phyloP scores from a whole-genome alignment of 1,140 invertebrate species.

The Drosophila nebulosa region DNA sequence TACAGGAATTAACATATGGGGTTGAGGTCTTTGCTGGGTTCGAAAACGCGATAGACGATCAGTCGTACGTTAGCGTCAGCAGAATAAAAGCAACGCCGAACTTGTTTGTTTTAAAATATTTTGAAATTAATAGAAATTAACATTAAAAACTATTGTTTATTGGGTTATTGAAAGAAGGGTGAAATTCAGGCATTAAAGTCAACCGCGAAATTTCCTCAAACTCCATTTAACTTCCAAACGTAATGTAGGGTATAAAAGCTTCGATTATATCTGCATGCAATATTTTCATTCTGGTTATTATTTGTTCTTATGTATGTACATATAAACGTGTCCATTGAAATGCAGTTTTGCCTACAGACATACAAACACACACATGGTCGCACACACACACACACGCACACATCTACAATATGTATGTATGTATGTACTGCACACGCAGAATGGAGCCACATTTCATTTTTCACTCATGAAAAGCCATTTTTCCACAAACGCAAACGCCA shows the following conservation, averaged over 20 bases:
- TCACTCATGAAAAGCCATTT: conserved; percentile 58
- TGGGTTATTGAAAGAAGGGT: too few relatives aligned
- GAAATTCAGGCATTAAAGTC: too few relatives aligned
- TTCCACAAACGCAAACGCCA: conserved; percentile 48
- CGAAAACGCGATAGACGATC: too few relatives aligned
- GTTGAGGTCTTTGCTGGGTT: too few relatives aligned
- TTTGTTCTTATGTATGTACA: background rate
- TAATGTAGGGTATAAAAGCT: background rate
- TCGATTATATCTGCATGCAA: background rate
- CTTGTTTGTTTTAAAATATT: too few relatives aligned
- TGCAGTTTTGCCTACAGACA: conserved; percentile 2
- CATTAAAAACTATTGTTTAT: too few relatives aligned
- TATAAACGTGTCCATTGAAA: conserved; percentile 17
- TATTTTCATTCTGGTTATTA: conserved; percentile 14
- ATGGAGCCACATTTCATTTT: conserved; percentile 55
- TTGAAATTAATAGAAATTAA: too few relatives aligned
- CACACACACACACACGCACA: background rate
- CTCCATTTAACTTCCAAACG: too few relatives aligned
- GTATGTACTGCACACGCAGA: conserved; percentile 9
- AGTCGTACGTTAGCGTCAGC: too few relatives aligned
- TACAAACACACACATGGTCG: background rate
- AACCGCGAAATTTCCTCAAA: too few relatives aligned
- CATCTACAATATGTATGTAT: background rate
- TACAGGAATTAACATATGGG: too few relatives aligned
- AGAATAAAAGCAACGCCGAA: too few relatives aligned